Evolutionary conservation across 2,888 invertebrate species (phyloP).

Genomic region (Liodrosophila aerea): DNA sequence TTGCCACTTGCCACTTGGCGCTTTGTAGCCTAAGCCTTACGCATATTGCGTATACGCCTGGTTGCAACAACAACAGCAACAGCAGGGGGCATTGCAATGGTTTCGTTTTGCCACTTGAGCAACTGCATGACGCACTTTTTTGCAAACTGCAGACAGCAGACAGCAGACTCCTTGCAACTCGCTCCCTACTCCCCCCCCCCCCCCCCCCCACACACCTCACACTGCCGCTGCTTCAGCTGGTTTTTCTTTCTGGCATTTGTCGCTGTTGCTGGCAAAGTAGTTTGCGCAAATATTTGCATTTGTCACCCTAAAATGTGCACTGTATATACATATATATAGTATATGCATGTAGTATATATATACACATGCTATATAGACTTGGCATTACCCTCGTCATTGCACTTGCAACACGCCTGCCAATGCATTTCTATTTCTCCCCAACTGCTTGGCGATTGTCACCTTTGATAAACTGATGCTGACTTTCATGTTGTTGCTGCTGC

Average conservation of each 20-base stretch:
- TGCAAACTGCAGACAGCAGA: background rate
- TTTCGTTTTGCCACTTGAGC: constrained; percentile 43
- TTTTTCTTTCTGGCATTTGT: constrained; percentile 10
- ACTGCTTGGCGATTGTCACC: constrained; percentile 57
- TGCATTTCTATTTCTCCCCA: constrained; percentile 51
- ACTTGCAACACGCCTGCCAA: constrained; percentile 33
- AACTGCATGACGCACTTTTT: constrained; percentile 64
- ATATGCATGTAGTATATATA: background rate
- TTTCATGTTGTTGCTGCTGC: constrained; percentile 29
- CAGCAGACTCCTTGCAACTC: constrained; percentile 5
- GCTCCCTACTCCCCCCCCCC: background rate
- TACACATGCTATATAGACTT: constrained; percentile 26
- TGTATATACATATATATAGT: background rate
- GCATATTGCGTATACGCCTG: constrained; percentile 66
- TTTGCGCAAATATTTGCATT: constrained; percentile 76
- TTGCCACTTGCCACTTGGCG: constrained; percentile 3
- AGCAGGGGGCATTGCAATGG: constrained; percentile 51
- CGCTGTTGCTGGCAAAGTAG: constrained; percentile 48
- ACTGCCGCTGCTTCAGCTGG: background rate
- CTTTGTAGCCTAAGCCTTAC: constrained; percentile 50
- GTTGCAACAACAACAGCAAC: background rate
- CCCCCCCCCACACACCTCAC: background rate
- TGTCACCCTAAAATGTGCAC: constrained; percentile 58
- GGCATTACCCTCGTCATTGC: constrained; percentile 43
- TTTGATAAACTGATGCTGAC: constrained; percentile 71